Evolutionary conservation across 2,888 invertebrate species (phyloP), one percentile per base, ranked within the genome.

Genomic region (Metacarcinus magister): DNA sequence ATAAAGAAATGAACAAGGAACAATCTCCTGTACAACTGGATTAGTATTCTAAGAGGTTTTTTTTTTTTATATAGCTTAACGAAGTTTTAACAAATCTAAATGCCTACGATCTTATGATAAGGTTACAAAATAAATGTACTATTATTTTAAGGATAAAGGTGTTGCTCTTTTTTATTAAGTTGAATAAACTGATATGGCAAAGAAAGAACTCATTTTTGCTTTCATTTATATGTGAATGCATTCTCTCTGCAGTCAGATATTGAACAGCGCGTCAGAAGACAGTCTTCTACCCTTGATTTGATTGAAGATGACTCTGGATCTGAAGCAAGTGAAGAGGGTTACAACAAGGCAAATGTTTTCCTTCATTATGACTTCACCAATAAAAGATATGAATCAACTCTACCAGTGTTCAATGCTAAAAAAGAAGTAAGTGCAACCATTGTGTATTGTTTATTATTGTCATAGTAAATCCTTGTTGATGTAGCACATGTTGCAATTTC

Each of bases 301-400:
- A 92, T 23, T 16, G 54, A 48, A n/a, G 96, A 96, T 60, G 95
- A 95, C 43, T 90, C 95, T 28, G 54, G 28, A 23, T 46, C 92
- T n/a, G 94, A 60, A 67, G 46, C 92, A 32, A 16, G n/a, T 46
- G 32, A 75, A 19, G 94, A 54, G 39, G 93, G 82, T 2, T 28
- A 32, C 3, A 28, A 67, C 48, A 91, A 89, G 82, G 92, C 94
- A 23, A 89, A 96, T 82, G 96, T 96, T 28, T 96, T 95, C 28
- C 92, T 95, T 28, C 96, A 96, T 39, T 96, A 96, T 91, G 93
- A 96, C 60, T 96, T 96, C 60, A 75, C 90, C 23, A 93, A 28
- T 13, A 48, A 87, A 28, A 39, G 95, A 39, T 13, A n/a, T 16
- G 87, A 75, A 10, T n/a, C 95, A 32, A 48, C 82, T 0, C 95